Percentiles rank a stretch among this genome's conserved stretches.
Evolutionary conservation across 2,113 vertebrate species (phyloP).

Genomic region (Oryzias celebensis): DNA sequence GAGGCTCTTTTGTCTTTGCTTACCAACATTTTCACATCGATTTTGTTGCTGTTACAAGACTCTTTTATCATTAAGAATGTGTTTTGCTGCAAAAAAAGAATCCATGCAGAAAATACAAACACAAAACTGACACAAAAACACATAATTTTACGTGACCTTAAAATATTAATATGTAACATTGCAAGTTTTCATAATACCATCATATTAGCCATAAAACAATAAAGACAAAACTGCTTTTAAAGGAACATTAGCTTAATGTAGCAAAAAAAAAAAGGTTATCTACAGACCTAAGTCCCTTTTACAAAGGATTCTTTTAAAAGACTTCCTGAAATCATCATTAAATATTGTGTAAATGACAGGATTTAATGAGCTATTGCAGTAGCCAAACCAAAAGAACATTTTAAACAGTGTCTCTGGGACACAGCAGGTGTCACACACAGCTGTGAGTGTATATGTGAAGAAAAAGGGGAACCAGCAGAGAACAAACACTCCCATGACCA

Average conservation of each 20-base stretch:
- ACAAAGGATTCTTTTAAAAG: conserved; percentile 93
- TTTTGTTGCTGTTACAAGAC: conserved; percentile 1
- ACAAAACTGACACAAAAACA: neutral
- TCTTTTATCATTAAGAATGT: neutral
- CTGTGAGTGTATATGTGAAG: conserved; percentile 89
- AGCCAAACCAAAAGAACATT: conserved; percentile 94
- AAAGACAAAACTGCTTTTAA: too few species aligned
- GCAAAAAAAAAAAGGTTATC: neutral
- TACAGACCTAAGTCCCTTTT: conserved; percentile 35
- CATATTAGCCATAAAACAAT: neutral
- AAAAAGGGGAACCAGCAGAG: conserved; percentile 97
- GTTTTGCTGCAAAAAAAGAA: neutral
- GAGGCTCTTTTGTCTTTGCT: neutral
- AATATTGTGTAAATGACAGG: conserved; percentile 94
- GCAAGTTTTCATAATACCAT: conserved; percentile 6
- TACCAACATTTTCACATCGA: neutral
- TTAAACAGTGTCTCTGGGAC: conserved; percentile 88
- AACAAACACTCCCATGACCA: conserved; percentile 94
- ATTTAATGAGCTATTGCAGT: conserved; percentile 88
- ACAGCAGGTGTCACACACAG: conserved; percentile 78
- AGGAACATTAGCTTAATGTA: neutral
- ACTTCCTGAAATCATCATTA: conserved; percentile 90
- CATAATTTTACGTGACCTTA: conserved; percentile 13
- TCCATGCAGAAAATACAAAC: neutral
- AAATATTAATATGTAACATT: conserved; percentile 7